These are phyloP conservation scores for Pseudomyrmex cubaensis DNA, from an alignment of 1,140 invertebrate genomes.

Conservation along the genomic window DNA sequence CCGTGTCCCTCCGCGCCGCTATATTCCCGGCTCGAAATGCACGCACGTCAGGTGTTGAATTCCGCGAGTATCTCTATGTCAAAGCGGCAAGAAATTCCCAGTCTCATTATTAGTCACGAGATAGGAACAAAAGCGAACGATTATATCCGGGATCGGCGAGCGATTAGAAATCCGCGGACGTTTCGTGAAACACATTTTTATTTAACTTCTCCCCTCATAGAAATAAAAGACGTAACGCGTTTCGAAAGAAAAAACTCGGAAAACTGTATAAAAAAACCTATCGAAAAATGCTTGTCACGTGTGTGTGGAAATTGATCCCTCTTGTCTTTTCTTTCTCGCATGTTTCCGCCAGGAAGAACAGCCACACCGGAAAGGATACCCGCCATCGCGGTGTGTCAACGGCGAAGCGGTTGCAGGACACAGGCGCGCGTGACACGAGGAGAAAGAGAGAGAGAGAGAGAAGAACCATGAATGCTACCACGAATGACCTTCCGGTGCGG, in stretches of 20 bases:
- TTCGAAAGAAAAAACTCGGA: neutral
- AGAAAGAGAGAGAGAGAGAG: no score
- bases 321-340: neutral
- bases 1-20: neutral
- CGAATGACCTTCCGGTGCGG: conserved; percentile 37
- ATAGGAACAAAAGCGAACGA: no score
- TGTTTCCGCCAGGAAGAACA: neutral
- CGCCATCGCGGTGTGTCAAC: conserved; percentile 3
- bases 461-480: neutral
- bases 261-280: neutral
- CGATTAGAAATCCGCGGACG: no score
- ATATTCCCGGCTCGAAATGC: conserved; percentile 17
- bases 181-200: no score
- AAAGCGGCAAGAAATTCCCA: neutral
- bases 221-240: no score
- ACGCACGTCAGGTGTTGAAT: conserved; percentile 30
- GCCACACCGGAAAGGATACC: neutral
- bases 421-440: neutral
- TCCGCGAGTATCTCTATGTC: neutral
- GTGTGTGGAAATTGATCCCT: no score
- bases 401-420: conserved; percentile 20
- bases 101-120: no score
- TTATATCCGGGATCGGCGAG: no score
- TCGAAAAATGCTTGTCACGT: neutral
- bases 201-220: no score